Evolutionary conservation across 2,113 vertebrate species (phyloP).

Genomic region (Ochotona curzoniae): DNA sequence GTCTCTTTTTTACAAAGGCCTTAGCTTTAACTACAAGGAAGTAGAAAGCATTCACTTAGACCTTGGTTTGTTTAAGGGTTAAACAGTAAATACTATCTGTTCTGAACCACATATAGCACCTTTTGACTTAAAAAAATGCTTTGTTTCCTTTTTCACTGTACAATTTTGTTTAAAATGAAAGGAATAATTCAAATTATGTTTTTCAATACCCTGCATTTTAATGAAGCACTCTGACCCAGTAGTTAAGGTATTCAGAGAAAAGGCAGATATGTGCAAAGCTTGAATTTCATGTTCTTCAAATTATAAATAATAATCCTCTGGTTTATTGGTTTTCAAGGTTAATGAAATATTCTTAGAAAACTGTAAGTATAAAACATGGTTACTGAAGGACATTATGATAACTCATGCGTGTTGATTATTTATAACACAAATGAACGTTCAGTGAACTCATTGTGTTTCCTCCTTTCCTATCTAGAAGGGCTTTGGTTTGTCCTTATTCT

Average conservation of each 20-base stretch:
- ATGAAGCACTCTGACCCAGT: not conserved
- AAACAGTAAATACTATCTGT: not conserved
- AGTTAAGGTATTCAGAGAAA: not conserved
- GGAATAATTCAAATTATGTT: slow-evolving; percentile 20
- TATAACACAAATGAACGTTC: slow-evolving; percentile 51
- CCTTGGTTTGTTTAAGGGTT: not conserved
- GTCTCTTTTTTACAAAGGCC: not conserved
- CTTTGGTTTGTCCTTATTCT: slow-evolving; percentile 35
- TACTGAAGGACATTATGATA: slow-evolving; percentile 32
- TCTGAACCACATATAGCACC: not conserved
- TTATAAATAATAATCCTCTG: slow-evolving; percentile 40
- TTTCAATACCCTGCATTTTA: slow-evolving; percentile 25
- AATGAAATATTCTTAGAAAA: slow-evolving; percentile 58
- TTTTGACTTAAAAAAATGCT: not conserved
- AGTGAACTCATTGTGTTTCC: slow-evolving; percentile 38
- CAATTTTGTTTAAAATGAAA: slow-evolving; percentile 45
- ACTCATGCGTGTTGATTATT: slow-evolving; percentile 10
- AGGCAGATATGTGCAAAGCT: not conserved
- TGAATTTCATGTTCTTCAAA: slow-evolving; percentile 27
- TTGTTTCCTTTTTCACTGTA: not conserved
- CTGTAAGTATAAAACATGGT: slow-evolving; percentile 57
- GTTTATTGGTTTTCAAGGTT: slow-evolving; percentile 63
- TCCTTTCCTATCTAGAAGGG: not conserved
- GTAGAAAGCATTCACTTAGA: slow-evolving; percentile 1
- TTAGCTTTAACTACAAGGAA: slow-evolving; percentile 36